Base-by-base conservation (phyloP, 1,140 invertebrate genomes). In the Ditylenchus dipsaci region DNA sequence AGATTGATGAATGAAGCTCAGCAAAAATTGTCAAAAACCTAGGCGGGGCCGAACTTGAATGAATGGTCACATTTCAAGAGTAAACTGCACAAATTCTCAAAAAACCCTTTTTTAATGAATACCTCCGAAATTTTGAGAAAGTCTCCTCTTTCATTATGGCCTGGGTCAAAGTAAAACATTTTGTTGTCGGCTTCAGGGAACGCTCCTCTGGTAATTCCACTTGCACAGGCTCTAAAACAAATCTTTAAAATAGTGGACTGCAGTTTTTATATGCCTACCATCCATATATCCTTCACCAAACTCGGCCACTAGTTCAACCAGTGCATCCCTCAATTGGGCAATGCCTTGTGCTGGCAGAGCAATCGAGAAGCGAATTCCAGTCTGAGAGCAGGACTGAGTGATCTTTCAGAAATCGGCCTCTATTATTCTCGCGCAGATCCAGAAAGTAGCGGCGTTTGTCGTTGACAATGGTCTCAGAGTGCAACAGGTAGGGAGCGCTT, bases 71-170 rank as follows among this genome's bases (percentile, higher is more conserved):
- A 3, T 13, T 23, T 5, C 3, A 68, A 53, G 7, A 53, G 9
- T 15, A 60, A 56, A 53, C 23, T 19, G 69, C 17, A 3, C 11
- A 19, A 65, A 27, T n/a, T n/a, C 19, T 19, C 1, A 0, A 26
- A 62, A 62, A 23, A 38, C 30, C 21, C 60, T 29, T 38, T 62
- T 19, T n/a, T n/a, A n/a, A n/a, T 65, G 17, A 45, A 23, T 73
- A 71, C 73, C 69, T 75, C 73, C 3, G 74, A 73, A 33, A 75
- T 75, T 19, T 71, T 78, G 56, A 75, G 29, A 67, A 63, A 75
- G 49, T 76, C 74, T 1, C 73, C 73, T 15, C 77, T 64, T 60
- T 73, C 30, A 43, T 78, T 75, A 45, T 63, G 43, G 15, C 73
- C 65, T 15, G 76, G 64, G 30, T 75, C 73, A 47, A 75, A 75